These are phyloP conservation scores for Caenorhabditis drosophilae DNA, from an alignment of 2,888 invertebrate genomes.

Conservation along the genomic window DNA sequence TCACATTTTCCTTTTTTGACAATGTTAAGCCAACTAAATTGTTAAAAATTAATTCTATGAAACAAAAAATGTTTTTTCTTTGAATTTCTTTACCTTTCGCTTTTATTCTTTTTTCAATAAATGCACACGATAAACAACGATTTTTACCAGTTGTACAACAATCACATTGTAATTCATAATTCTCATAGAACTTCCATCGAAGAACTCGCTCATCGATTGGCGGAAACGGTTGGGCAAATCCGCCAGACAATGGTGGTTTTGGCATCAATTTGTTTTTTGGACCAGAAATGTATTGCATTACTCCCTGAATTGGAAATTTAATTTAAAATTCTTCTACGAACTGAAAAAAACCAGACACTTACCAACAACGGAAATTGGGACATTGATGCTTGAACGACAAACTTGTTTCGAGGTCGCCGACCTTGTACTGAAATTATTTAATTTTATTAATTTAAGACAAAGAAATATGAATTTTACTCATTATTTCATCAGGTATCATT, in stretches of 20 bases:
- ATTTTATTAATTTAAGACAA: too few species aligned
- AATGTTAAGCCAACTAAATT: background rate
- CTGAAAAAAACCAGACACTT: background rate
- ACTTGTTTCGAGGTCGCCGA: constrained; percentile 19
- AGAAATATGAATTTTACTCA: too few species aligned
- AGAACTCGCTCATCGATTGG: constrained; percentile 5
- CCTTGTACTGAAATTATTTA: constrained; percentile 11
- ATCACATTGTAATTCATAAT: constrained; percentile 1
- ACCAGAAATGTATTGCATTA: background rate
- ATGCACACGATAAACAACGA: background rate
- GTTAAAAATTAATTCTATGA: background rate
- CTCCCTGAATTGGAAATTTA: too few species aligned
- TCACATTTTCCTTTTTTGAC: background rate
- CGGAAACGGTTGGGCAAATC: constrained; percentile 11
- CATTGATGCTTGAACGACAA: constrained; percentile 9
- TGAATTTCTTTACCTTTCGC: background rate
- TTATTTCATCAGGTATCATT: constrained; percentile 17
- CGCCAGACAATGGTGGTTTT: constrained; percentile 5
- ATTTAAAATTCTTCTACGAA: background rate
- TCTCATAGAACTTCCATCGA: background rate
- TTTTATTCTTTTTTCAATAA: background rate
- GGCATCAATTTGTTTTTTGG: background rate
- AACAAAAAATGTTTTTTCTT: background rate
- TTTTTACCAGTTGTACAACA: background rate
- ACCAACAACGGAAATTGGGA: background rate